Base-by-base conservation (phyloP, 2,113 vertebrate genomes). In the Delphinus delphis region DNA sequence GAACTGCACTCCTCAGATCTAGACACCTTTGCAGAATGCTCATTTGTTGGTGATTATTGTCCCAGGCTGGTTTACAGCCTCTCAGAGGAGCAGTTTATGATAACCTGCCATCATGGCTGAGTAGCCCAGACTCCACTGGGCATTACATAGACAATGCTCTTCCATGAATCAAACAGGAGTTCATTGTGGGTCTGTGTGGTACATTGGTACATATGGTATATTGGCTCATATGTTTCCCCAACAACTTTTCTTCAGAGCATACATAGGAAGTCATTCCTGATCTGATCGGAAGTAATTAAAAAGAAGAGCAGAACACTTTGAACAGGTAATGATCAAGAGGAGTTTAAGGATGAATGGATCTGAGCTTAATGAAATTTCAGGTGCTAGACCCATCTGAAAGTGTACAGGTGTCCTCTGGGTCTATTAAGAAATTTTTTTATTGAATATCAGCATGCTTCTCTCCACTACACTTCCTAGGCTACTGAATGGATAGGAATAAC, bases 381-480 rank as follows among this genome's bases (percentile, higher is more conserved):
- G 11, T 31, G 4, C 10, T 8, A 28, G 17, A 68, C 5, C 2
- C 11, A 14, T 14, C 21, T 36, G 15, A 80, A 53, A 36, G 15
- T n/a, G 2, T 26, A 6, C 1, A 28, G 26, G 6, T 83, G 1
- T 0, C 25, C 6, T 80, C 14, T 47, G 38, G 4, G 15, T 1
- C 25, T 73, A 5, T 18, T 25, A 33, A 62, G 23, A 23, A 20
- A 20, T 5, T 8, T 15, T 47, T 18, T 18, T 68, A 25, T 38
- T 73, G 31, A 60, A 5, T 70, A n/a, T 80, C 13, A n/a, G 10
- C 33, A 14, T 44, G 17, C 9, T 44, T 10, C 8, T 67, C n/a
- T 92, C 1, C 25, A 91, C 21, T 13, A 21, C n/a, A 58, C 58
- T 36, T 28, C 25, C 6, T 62, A 33, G 25, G 0, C 33, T 17